Conservation (phyloP, 30 jellyfish, hydroid and myxozoan species). For the Cassiopea andromeda region DNA sequence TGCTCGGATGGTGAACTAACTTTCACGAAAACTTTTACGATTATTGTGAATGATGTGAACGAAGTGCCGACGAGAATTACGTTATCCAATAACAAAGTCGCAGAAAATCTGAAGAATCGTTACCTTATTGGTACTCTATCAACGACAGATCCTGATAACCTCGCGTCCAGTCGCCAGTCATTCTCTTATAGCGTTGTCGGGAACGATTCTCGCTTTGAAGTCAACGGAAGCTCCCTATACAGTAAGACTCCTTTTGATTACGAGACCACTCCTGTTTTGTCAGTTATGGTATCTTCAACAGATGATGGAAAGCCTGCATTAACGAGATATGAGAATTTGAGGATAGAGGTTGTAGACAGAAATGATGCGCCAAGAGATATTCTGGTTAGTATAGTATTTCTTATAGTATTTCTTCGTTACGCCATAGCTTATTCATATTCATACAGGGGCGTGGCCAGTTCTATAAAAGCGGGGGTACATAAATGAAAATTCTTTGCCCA, state of each 20-base stretch:
- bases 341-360: constrained; percentile 63
- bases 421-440: too few relatives aligned
- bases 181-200: constrained; percentile 70
- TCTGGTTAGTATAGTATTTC: constrained; percentile 43
- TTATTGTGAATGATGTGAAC: constrained; percentile 77
- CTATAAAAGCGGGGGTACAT: too few relatives aligned
- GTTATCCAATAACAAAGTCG: constrained; percentile 41
- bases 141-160: constrained; percentile 84
- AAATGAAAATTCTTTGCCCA: too few relatives aligned
- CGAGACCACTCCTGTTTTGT: constrained; percentile 34
- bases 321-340: constrained; percentile 35
- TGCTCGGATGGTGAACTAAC: constrained; percentile 80
- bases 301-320: constrained; percentile 84
- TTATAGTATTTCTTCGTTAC: too few relatives aligned
- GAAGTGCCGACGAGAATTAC: constrained; percentile 76
- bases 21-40: constrained; percentile 24
- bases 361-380: constrained; percentile 91
- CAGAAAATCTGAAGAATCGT: constrained; percentile 58
- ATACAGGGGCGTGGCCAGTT: too few relatives aligned
- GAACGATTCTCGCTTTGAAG: constrained; percentile 52
- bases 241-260: constrained; percentile 36
- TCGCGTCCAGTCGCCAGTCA: constrained; percentile 32
- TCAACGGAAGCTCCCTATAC: constrained; percentile 24
- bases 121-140: constrained; percentile 53
- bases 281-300: constrained; percentile 54